Evolutionary conservation across 2,888 invertebrate species (phyloP), one percentile per base, ranked within the genome.

Genomic region (Hirtodrosophila confusa): DNA sequence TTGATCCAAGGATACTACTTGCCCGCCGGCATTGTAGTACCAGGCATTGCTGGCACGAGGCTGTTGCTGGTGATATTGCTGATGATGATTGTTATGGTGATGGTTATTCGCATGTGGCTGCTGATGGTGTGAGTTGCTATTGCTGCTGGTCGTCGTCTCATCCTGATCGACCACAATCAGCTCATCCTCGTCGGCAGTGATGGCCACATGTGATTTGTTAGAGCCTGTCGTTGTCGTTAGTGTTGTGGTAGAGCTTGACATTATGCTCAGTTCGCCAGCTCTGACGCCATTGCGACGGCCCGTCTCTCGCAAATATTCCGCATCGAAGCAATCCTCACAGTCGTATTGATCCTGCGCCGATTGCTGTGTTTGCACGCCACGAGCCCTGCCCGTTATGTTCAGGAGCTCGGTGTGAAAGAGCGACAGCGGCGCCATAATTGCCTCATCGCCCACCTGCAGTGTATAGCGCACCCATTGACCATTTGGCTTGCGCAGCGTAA

Each of bases 311-410:
- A 98, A 92, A 89, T 97, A 98, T 88, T 96, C 96, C 10, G 97
- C 97, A 92, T 98, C 98, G 89, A 97, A 97, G 3, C 97, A 97
- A 92, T 98, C 98, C 91, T 97, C 97, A 0, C 97, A 95, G 89
- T 98, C 97, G 70, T 94, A 93, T 4, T 93, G 92, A 64, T 93
- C 93, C 3, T 97, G 95, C 48, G 93, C 92, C 41, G 94, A 91
- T 75, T 93, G 94, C 87, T 97, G 97, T 9, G 95, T 94, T n/a
- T 48, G 50, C 10, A 80, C 84, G 0, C n/a, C 24, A 78, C 95
- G 95, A 1, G 95, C 94, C 55, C 86, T 88, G 0, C 97, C 97
- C 0, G 97, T 97, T 11, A 98, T 95, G 85, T 95, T 96, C 23
- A 98, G 75, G 58, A 98, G 92, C 90, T 98, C 98, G 0, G 97